Conservation (phyloP, 1,140 invertebrate species). For the Colletes gigas region DNA sequence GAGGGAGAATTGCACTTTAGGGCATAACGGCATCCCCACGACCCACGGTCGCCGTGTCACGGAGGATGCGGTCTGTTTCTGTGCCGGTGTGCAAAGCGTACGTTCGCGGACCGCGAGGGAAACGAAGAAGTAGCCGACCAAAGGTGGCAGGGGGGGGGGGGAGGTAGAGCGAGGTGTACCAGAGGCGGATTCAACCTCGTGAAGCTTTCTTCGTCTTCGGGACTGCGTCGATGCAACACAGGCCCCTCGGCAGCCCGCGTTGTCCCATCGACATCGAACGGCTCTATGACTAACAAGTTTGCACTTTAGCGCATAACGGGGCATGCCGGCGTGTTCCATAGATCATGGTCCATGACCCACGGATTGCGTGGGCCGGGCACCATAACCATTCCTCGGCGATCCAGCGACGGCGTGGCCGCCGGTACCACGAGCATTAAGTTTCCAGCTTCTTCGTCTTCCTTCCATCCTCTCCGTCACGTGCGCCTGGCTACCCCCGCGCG, state of each 20-base stretch:
- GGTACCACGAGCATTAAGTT: conserved; percentile 70
- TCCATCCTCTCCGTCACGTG: conserved; percentile 28
- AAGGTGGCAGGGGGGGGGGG: no score
- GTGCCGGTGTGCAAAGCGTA: conserved; percentile 14
- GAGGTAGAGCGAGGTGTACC: background rate
- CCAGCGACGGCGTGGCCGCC: conserved; percentile 52
- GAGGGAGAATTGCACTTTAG: conserved; percentile 72
- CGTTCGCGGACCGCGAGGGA: background rate
- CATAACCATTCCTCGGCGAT: conserved; percentile 71
- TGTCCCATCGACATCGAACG: conserved; percentile 65
- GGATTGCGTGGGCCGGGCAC: conserved; percentile 75
- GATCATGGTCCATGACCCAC: conserved; percentile 77
- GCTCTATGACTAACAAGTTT: conserved; percentile 80
- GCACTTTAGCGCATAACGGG: conserved; percentile 80
- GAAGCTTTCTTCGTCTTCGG: conserved; percentile 10
- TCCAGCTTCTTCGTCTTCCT: conserved; percentile 61
- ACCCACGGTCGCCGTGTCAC: conserved; percentile 62
- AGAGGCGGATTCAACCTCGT: background rate
- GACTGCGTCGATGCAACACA: conserved; percentile 33
- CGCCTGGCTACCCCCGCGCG: conserved; percentile 3
- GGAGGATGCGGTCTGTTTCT: conserved; percentile 30
- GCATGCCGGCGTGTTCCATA: conserved; percentile 73
- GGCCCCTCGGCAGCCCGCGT: conserved; percentile 50
- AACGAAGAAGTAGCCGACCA: conserved; percentile 43
- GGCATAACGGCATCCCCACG: conserved; percentile 76